phyloP scores from a whole-genome alignment of 2,797 vertebrate species.

The Vireo griseus region DNA sequence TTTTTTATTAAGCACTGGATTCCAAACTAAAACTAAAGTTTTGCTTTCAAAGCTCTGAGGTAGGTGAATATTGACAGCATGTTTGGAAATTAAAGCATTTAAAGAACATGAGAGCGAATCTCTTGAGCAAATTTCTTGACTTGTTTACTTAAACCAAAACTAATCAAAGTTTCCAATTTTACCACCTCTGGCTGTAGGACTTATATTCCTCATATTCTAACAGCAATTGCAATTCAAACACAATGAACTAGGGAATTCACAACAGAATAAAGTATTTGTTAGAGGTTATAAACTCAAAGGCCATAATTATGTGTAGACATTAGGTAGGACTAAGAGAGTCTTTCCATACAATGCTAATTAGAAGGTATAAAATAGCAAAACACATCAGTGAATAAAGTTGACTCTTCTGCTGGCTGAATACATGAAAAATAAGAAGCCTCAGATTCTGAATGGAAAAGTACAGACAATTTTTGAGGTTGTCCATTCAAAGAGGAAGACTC shows the following conservation, averaged over 20 bases:
- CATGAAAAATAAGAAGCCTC: accelerated
- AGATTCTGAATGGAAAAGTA: not conserved
- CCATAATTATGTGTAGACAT: not conserved
- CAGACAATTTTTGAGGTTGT: not conserved
- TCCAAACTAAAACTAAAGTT: not conserved
- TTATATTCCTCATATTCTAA: not conserved
- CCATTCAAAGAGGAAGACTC: not conserved
- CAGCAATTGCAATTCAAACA: not conserved
- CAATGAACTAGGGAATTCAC: not conserved
- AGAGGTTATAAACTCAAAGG: not conserved
- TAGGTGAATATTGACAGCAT: not conserved
- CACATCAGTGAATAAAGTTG: not conserved
- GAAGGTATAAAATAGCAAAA: not conserved
- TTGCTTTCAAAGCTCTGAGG: not conserved
- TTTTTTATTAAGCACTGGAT: not conserved
- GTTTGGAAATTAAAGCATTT: not conserved
- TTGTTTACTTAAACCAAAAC: not conserved
- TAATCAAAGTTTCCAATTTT: not conserved
- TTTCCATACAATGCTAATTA: not conserved
- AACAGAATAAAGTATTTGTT: not conserved
- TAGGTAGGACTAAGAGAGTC: not conserved
- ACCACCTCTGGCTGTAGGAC: not conserved
- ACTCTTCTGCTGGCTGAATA: not conserved
- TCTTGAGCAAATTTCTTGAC: not conserved
- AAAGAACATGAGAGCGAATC: accelerated